A percentile compares a stretch with the other conserved stretches of the same genome.
phyloP scores from a whole-genome alignment of 2,888 invertebrate species.

The Hemicrepidius hirtus region DNA sequence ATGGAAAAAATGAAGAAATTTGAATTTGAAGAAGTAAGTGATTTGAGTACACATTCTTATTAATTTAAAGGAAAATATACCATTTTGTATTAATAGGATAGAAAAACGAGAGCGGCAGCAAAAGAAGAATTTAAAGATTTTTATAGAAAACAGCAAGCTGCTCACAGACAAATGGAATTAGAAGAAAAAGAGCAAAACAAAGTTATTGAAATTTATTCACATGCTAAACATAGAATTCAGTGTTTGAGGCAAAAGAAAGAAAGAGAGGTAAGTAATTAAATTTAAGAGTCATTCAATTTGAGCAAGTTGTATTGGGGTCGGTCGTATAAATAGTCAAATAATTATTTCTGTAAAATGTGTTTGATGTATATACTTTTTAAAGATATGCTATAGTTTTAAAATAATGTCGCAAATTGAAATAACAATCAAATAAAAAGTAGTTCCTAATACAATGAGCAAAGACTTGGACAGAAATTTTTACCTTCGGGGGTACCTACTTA shows the following conservation, averaged over 20 bases:
- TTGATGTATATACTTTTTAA: no score
- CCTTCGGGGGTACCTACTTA: no score
- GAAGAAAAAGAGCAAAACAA: conserved; percentile 72
- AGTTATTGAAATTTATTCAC: conserved; percentile 71
- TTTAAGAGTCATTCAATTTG: no score
- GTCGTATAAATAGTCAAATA: no score
- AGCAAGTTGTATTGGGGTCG: no score
- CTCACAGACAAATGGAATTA: conserved; percentile 9
- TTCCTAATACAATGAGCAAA: no score
- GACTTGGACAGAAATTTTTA: no score
- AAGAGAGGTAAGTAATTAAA: conserved; percentile 65
- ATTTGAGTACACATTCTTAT: neutral
- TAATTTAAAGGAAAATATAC: neutral
- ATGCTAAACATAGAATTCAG: conserved; percentile 71
- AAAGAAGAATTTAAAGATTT: conserved; percentile 64
- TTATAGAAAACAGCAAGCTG: conserved; percentile 6
- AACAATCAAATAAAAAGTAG: no score
- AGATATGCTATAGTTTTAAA: no score
- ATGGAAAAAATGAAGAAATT: conserved; percentile 68
- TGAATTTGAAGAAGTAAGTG: conserved; percentile 63
- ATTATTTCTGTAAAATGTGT: no score
- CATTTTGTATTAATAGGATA: conserved; percentile 53
- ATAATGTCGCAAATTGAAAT: no score
- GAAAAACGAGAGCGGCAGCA: conserved; percentile 60
- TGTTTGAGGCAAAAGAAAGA: conserved; percentile 69